Percentiles rank a stretch among this genome's conserved stretches.
Conservation (phyloP, 2,113 vertebrate genomes). For the Mobula hypostoma region DNA sequence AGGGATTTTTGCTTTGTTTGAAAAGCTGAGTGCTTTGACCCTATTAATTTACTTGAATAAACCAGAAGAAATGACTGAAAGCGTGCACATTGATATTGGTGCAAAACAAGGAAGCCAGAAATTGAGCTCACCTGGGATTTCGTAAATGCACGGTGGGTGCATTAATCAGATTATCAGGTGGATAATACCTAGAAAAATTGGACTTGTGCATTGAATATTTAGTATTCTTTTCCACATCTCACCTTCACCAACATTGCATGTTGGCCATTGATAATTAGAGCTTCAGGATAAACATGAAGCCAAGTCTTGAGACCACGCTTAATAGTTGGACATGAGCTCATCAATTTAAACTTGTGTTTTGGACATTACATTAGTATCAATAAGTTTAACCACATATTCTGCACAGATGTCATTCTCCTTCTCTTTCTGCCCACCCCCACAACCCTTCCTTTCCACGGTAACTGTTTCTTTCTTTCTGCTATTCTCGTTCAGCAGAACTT, state of each 20-base stretch:
- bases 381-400: neutral
- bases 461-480: neutral
- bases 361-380: neutral
- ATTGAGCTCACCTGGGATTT: neutral
- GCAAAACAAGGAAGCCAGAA: neutral
- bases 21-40: neutral
- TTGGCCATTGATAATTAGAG: neutral
- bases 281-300: neutral
- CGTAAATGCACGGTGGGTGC: neutral
- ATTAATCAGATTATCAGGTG: neutral
- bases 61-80: neutral
- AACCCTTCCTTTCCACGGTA: neutral
- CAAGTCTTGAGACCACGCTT: neutral
- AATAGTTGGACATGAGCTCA: neutral
- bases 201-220: neutral
- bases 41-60: neutral
- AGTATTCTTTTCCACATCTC: neutral
- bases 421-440: neutral
- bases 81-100: neutral
- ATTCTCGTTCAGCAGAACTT: neutral
- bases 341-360: neutral
- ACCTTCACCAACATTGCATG: neutral
- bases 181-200: neutral
- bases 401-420: slow-evolving; percentile 39
- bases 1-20: neutral